phyloP scores from a whole-genome alignment of 1,140 invertebrate genomes.

The Reticulitermes speratus region DNA sequence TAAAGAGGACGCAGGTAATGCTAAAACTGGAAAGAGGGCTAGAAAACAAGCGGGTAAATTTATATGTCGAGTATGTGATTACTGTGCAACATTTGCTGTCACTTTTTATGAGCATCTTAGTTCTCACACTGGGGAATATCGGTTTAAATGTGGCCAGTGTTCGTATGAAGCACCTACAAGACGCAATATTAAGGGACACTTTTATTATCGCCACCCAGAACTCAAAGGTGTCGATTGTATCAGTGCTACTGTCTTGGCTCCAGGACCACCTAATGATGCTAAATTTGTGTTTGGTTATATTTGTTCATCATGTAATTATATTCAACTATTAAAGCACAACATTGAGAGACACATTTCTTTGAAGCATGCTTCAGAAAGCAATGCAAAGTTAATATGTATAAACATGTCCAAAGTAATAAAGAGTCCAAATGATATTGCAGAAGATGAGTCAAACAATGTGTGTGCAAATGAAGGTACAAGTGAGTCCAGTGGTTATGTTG shows the following conservation, averaged over 20 bases:
- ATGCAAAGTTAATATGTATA: slow-evolving; percentile 25
- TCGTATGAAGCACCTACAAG: slow-evolving; percentile 47
- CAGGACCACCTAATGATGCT: slow-evolving; percentile 25
- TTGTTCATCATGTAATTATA: slow-evolving; percentile 32
- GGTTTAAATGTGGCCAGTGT: slow-evolving; percentile 60
- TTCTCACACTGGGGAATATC: slow-evolving; percentile 72
- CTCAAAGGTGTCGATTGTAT: background rate
- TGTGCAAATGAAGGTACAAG: background rate
- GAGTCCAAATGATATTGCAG: background rate
- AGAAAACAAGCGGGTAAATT: slow-evolving; percentile 37
- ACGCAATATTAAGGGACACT: slow-evolving; percentile 52
- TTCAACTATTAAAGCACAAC: slow-evolving; percentile 28
- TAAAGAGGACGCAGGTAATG: slow-evolving; percentile 24
- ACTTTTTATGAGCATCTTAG: slow-evolving; percentile 66
- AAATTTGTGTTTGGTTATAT: slow-evolving; percentile 31
- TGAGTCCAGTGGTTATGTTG: background rate
- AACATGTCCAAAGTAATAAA: slow-evolving; percentile 26
- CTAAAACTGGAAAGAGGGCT: background rate
- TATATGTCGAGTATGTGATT: slow-evolving; percentile 56
- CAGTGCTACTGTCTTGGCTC: background rate
- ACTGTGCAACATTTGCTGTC: slow-evolving; percentile 42
- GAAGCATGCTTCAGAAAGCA: background rate
- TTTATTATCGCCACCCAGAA: slow-evolving; percentile 39
- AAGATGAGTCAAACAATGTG: background rate
- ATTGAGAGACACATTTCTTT: slow-evolving; percentile 29